Conservation (phyloP, 2,797 vertebrate genomes). For the Melanogrammus aeglefinus region DNA sequence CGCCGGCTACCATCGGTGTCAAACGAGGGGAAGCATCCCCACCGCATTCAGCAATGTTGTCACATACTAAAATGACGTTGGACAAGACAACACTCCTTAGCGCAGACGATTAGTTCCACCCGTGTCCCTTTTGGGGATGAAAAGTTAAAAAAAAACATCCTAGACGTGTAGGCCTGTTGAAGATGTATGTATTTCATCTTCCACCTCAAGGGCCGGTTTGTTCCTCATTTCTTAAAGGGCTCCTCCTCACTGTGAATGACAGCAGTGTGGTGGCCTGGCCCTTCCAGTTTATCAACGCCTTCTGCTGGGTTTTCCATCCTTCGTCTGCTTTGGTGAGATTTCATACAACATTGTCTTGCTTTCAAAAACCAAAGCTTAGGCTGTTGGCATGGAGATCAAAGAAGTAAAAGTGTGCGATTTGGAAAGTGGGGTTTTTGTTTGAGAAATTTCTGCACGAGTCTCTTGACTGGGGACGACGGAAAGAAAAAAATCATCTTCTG, state of each 20-base stretch:
- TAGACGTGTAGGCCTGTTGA: not conserved
- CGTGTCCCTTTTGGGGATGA: not conserved
- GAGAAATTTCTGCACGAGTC: conserved; percentile 53
- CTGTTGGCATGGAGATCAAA: conserved; percentile 66
- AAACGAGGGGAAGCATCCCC: not conserved
- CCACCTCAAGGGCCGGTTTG: not conserved
- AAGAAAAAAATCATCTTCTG: conserved; percentile 33
- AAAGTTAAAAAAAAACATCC: not conserved
- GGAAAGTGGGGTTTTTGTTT: conserved; percentile 48
- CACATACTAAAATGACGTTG: not conserved
- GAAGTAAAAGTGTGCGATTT: conserved; percentile 47
- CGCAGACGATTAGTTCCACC: not conserved
- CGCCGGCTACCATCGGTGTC: not conserved
- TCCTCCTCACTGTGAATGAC: not conserved
- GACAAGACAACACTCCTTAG: not conserved
- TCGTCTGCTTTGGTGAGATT: conserved; percentile 53
- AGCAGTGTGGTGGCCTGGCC: conserved; percentile 23
- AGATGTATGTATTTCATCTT: not conserved
- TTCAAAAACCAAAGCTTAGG: conserved; percentile 63
- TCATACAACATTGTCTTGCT: conserved; percentile 44
- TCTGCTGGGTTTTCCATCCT: conserved; percentile 38
- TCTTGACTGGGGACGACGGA: conserved; percentile 61
- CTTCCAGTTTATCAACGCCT: conserved; percentile 40
- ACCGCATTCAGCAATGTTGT: not conserved
- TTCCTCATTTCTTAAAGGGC: not conserved